phyloP scores from a whole-genome alignment of 2,797 vertebrate genomes.

The Hirundo rustica region DNA sequence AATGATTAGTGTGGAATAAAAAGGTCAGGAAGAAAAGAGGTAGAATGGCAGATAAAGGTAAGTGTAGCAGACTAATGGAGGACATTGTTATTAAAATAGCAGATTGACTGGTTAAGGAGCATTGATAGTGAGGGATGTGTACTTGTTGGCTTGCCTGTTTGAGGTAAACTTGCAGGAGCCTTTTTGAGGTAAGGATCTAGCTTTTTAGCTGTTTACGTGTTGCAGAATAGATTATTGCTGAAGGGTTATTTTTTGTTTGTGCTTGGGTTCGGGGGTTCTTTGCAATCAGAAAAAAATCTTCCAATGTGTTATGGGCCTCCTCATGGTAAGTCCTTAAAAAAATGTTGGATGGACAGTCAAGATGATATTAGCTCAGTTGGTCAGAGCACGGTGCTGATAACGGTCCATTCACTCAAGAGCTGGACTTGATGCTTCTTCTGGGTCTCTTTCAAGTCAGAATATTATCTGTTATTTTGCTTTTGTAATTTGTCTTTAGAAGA shows the following conservation, averaged over 20 bases:
- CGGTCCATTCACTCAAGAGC: neutral
- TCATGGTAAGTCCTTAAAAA: neutral
- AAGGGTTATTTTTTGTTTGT: neutral
- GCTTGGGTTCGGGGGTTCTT: neutral
- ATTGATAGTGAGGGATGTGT: neutral
- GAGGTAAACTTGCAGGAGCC: neutral
- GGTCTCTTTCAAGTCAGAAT: neutral
- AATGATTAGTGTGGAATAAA: neutral
- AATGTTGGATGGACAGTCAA: neutral
- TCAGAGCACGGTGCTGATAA: neutral
- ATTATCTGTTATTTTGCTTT: neutral
- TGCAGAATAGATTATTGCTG: neutral
- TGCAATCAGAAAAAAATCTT: neutral
- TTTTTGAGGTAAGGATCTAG: neutral
- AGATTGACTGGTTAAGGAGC: neutral
- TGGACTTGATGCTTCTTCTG: neutral
- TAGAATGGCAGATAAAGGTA: neutral
- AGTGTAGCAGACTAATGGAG: neutral
- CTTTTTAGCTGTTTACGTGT: neutral
- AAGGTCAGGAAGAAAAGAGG: neutral
- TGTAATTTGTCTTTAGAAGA: neutral
- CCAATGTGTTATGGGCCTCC: neutral
- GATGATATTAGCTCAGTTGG: neutral
- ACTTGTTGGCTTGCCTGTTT: neutral
- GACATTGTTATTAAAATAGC: neutral